These are phyloP conservation scores for Nudaria mundana DNA, from an alignment of 2,888 invertebrate species.

Conservation along the genomic window DNA sequence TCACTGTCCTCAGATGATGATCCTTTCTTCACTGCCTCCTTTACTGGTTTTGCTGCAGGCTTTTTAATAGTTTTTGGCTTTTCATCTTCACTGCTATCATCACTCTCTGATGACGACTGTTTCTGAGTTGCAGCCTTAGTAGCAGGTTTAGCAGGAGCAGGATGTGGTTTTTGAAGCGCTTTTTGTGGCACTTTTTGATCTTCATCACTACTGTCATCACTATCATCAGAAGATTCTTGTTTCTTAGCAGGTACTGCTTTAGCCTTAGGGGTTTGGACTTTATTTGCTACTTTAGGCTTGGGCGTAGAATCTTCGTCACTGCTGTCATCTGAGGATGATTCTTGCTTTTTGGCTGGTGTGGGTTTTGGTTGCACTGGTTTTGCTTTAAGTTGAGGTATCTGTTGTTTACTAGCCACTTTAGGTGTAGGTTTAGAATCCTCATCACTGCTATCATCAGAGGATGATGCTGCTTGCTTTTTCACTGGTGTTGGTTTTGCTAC, in stretches of 20 bases:
- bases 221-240: constrained; percentile 43
- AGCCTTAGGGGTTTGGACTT: too few species aligned
- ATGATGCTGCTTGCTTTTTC: constrained; percentile 48
- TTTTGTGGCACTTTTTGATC: constrained; percentile 27
- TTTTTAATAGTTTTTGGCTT: constrained; percentile 30
- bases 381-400: constrained; percentile 36
- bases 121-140: constrained; percentile 28
- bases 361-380: constrained; percentile 11
- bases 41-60: constrained; percentile 17
- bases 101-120: constrained; percentile 49
- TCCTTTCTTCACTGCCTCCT: constrained; percentile 32
- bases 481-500: constrained; percentile 36
- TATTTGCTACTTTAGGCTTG: constrained; percentile 13
- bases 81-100: constrained; percentile 57
- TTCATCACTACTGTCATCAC: constrained; percentile 53
- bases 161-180: constrained; percentile 25
- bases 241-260: constrained; percentile 38
- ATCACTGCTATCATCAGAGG: constrained; percentile 55
- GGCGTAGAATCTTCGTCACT: constrained; percentile 41
- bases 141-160: constrained; percentile 21
- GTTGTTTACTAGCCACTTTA: constrained; percentile 20
- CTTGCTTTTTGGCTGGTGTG: constrained; percentile 28
- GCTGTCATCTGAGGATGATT: constrained; percentile 20
- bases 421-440: constrained; percentile 36
- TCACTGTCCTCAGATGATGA: constrained; percentile 61